Conservation (phyloP, 2,113 vertebrate species). For the Eptesicus fuscus region DNA sequence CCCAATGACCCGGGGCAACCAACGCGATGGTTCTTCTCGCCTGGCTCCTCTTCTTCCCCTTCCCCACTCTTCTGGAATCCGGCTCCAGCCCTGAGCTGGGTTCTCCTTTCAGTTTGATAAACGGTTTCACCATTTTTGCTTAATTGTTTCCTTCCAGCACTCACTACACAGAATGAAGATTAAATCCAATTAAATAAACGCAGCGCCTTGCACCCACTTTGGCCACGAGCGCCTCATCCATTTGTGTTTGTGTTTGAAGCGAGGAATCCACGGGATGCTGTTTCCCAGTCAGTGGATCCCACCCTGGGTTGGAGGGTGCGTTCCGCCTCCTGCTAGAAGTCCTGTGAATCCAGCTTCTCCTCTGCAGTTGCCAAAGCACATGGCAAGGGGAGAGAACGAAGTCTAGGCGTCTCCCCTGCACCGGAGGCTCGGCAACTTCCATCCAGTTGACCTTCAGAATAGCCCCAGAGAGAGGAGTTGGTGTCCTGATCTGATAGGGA, state of each 20-base stretch:
- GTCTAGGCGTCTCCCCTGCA: accelerated
- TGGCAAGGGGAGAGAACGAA: too few relatives aligned
- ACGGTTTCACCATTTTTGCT: conserved; percentile 68
- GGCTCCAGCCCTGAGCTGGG: conserved; percentile 54
- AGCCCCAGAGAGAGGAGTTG: background rate
- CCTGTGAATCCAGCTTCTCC: background rate
- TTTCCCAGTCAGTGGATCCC: background rate
- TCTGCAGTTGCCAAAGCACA: background rate
- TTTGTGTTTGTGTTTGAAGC: conserved; percentile 68
- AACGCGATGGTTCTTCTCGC: accelerated
- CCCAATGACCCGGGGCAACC: background rate
- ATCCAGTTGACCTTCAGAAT: background rate
- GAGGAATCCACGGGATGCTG: background rate
- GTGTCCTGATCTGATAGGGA: background rate
- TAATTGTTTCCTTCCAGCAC: conserved; percentile 75
- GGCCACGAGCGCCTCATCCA: conserved; percentile 63
- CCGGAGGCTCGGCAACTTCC: accelerated
- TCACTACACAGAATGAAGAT: conserved; percentile 73
- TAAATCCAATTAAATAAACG: conserved; percentile 72
- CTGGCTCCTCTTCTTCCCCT: background rate
- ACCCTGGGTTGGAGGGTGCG: background rate
- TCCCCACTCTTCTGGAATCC: conserved; percentile 37
- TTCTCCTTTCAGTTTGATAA: conserved; percentile 76
- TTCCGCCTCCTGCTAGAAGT: background rate
- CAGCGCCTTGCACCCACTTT: conserved; percentile 43